Percentiles rank a stretch among this genome's conserved stretches.
phyloP scores from a whole-genome alignment of 2,888 invertebrate species.

The Gymnosoma rotundatum region DNA sequence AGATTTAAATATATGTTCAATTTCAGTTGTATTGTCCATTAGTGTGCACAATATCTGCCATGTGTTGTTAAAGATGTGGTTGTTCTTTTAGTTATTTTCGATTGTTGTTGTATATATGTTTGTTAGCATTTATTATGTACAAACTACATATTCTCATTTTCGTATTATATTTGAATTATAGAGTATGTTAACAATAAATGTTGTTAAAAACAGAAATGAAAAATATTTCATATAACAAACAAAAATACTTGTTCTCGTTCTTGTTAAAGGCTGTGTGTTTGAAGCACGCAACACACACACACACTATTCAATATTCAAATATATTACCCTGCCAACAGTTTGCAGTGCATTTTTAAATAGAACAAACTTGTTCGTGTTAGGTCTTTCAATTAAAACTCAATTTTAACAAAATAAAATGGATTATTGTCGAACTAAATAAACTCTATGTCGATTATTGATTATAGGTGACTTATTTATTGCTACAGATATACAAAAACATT shows the following conservation, averaged over 20 bases:
- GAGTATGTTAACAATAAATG: conserved; percentile 61
- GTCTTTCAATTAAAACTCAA: no score
- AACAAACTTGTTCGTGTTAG: no score
- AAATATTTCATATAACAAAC: conserved; percentile 56
- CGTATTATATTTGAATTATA: conserved; percentile 55
- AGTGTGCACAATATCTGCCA: conserved; percentile 39
- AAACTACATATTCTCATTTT: neutral
- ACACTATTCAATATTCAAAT: no score
- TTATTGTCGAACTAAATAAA: no score
- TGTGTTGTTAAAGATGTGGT: conserved; percentile 44
- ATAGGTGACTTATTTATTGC: no score
- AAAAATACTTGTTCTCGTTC: conserved; percentile 32
- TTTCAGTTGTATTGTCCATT: neutral
- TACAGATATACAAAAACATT: no score
- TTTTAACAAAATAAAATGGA: no score
- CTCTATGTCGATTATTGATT: no score
- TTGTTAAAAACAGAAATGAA: conserved; percentile 63
- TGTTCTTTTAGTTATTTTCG: conserved; percentile 39
- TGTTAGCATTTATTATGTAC: conserved; percentile 42
- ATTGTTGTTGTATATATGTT: conserved; percentile 48
- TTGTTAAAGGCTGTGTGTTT: conserved; percentile 18
- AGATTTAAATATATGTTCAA: neutral
- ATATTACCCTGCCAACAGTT: no score
- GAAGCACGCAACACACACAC: no score
- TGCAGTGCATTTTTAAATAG: no score